Percentiles rank a stretch among this genome's conserved stretches.
Conservation (phyloP, 2,888 invertebrate genomes). For the Carterocephalus palaemon region DNA sequence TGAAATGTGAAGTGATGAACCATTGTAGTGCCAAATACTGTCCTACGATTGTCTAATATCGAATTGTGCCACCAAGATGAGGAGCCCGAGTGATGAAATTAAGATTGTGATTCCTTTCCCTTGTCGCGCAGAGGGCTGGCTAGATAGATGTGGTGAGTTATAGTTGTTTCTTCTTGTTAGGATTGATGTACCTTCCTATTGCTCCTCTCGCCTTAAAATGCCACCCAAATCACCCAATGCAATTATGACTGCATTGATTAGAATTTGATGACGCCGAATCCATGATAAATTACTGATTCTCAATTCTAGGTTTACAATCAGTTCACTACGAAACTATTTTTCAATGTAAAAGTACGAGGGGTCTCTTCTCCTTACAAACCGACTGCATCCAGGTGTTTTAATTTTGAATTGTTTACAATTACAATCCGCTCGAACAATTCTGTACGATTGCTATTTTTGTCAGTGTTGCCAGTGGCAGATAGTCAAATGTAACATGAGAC, state of each 20-base stretch:
- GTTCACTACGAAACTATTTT: no score
- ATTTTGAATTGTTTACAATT: slow-evolving; percentile 1
- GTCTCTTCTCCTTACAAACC: no score
- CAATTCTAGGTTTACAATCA: no score
- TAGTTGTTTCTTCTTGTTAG: background rate
- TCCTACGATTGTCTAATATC: slow-evolving; percentile 41
- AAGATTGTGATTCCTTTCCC: slow-evolving; percentile 60
- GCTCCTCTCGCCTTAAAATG: no score
- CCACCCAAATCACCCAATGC: no score
- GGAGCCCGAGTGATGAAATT: slow-evolving; percentile 46
- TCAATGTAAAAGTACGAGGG: no score
- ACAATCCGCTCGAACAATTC: slow-evolving; percentile 13
- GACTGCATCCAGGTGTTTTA: no score
- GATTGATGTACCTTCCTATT: background rate
- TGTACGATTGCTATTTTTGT: slow-evolving; percentile 18
- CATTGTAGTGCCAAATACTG: slow-evolving; percentile 18
- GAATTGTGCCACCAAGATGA: slow-evolving; percentile 54
- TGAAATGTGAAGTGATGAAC: slow-evolving; percentile 50
- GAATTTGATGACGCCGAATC: no score
- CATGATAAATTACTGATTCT: no score
- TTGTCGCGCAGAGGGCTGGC: slow-evolving; percentile 72
- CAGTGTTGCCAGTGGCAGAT: no score
- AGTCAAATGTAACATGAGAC: no score
- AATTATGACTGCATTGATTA: background rate
- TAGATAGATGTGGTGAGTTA: slow-evolving; percentile 70